Evolutionary conservation across 1,140 invertebrate species (phyloP).

Genomic region (Cyclargus thomasi): DNA sequence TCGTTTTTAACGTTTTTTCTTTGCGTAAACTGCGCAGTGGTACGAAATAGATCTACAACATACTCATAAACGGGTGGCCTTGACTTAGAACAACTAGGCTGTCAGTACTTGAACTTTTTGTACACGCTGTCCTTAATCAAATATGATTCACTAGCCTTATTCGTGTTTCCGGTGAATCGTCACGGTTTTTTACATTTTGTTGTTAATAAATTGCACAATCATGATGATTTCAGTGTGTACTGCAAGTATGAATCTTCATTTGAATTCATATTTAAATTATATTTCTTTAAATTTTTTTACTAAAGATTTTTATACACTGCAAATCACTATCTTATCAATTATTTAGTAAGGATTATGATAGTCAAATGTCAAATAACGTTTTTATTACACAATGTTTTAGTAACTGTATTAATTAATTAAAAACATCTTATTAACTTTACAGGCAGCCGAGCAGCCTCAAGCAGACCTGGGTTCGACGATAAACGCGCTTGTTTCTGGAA

Average conservation of each 20-base stretch:
- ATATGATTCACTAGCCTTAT: constrained; percentile 32
- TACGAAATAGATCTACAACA: constrained; percentile 13
- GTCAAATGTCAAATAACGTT: no score
- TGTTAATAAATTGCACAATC: neutral
- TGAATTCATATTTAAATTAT: no score
- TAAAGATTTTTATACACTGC: no score
- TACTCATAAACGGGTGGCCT: constrained; percentile 23
- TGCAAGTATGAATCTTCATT: neutral
- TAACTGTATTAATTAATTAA: no score
- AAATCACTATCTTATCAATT: no score
- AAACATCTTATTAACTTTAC: constrained; percentile 21
- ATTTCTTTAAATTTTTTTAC: no score
- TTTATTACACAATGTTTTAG: no score
- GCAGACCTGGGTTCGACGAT: constrained; percentile 61
- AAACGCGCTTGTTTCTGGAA: constrained; percentile 55
- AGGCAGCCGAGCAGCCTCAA: constrained; percentile 64
- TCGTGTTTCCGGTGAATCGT: constrained; percentile 28
- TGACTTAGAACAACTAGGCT: constrained; percentile 15
- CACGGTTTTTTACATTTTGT: constrained; percentile 7
- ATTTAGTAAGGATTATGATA: no score
- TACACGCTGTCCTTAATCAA: constrained; percentile 24
- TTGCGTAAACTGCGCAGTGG: neutral
- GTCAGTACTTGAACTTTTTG: constrained; percentile 20
- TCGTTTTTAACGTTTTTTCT: no score
- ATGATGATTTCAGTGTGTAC: neutral